Conservation (phyloP, 2,888 invertebrate species). For the Dimorphilus gyrociliatus region DNA sequence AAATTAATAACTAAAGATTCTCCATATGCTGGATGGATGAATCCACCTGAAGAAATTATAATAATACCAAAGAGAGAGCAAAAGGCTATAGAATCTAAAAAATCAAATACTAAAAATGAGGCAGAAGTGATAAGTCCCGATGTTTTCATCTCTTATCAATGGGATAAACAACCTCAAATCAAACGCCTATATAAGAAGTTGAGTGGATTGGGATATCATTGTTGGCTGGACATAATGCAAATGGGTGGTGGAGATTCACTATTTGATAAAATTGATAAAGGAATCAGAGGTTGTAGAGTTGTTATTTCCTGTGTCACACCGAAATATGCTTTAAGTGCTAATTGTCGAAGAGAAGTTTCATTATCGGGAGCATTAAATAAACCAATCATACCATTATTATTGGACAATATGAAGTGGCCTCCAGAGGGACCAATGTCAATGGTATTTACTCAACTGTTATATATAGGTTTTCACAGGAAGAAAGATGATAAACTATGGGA, state of each 20-base stretch:
- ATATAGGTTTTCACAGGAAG: slow-evolving; percentile 21
- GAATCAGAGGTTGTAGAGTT: slow-evolving; percentile 21
- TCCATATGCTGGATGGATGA: slow-evolving; percentile 17
- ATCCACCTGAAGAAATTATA: slow-evolving; percentile 16
- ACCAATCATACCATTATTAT: slow-evolving; percentile 25
- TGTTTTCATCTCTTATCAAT: slow-evolving; percentile 32
- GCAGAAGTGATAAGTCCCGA: slow-evolving; percentile 2
- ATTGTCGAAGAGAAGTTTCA: slow-evolving; percentile 30
- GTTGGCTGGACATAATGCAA: slow-evolving; percentile 34
- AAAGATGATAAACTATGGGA: too few relatives aligned
- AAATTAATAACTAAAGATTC: slow-evolving; percentile 4
- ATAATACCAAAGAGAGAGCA: too few relatives aligned
- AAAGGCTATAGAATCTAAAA: too few relatives aligned
- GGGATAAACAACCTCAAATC: slow-evolving; percentile 29
- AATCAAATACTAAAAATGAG: background rate
- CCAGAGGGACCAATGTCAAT: slow-evolving; percentile 31
- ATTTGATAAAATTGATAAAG: slow-evolving; percentile 31
- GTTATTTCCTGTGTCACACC: slow-evolving; percentile 27
- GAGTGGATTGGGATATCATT: slow-evolving; percentile 17
- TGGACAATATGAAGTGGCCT: slow-evolving; percentile 29
- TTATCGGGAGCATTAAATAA: slow-evolving; percentile 28
- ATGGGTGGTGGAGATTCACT: slow-evolving; percentile 35
- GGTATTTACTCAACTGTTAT: slow-evolving; percentile 25
- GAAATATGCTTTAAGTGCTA: slow-evolving; percentile 29
- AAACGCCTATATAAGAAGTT: slow-evolving; percentile 19